A percentile compares a stretch with the other conserved stretches of the same genome.
Conservation (phyloP, 2,113 vertebrate genomes). For the Sander lucioperca region DNA sequence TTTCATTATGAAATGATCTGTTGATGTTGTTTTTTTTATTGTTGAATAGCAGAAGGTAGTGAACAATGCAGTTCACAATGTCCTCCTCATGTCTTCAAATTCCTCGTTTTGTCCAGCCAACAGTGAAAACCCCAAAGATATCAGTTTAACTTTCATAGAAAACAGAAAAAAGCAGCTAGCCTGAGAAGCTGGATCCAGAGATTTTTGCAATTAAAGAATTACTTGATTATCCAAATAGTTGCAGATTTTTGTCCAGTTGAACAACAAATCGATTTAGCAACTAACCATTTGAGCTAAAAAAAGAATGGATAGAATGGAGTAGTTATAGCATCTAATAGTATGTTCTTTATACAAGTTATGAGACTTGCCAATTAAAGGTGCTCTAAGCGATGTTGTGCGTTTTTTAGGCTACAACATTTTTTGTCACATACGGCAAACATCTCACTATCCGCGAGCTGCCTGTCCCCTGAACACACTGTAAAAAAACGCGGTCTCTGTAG, state of each 20-base stretch:
- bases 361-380: too few relatives aligned
- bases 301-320: too few relatives aligned
- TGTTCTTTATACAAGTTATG: not conserved
- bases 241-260: too few relatives aligned
- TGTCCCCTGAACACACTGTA: too few relatives aligned
- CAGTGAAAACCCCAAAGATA: not conserved
- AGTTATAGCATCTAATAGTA: not conserved
- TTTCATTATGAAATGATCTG: not conserved
- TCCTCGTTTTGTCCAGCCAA: not conserved
- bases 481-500: too few relatives aligned
- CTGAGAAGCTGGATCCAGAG: not conserved
- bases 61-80: not conserved
- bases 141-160: not conserved
- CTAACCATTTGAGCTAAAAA: not conserved
- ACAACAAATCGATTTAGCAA: not conserved
- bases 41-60: not conserved
- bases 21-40: not conserved
- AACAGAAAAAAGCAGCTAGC: not conserved
- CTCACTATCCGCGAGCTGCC: too few relatives aligned
- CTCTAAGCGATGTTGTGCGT: too few relatives aligned
- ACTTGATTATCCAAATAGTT: not conserved
- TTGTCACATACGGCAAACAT: too few relatives aligned
- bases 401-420: too few relatives aligned
- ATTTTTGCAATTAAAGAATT: not conserved
- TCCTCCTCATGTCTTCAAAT: not conserved